These are phyloP conservation scores for Ooceraea biroi DNA, from an alignment of 1,140 invertebrate genomes.

Conservation along the genomic window DNA sequence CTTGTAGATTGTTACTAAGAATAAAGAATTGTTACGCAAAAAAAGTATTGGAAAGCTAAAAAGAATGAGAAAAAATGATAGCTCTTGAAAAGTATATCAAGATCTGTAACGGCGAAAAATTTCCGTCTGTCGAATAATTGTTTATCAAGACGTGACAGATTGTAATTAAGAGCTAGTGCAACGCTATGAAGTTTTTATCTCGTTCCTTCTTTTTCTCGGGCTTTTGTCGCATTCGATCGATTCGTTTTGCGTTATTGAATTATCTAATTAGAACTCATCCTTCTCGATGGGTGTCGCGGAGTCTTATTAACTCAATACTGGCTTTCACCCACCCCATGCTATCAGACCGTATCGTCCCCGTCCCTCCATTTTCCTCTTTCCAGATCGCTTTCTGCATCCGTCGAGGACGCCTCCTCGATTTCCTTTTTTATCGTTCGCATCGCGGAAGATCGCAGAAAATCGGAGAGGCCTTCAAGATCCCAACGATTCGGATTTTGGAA, in stretches of 20 bases:
- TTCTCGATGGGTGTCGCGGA: slow-evolving; percentile 53
- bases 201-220: not conserved
- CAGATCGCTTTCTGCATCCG: slow-evolving; percentile 53
- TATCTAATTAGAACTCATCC: slow-evolving; percentile 60
- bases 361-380: slow-evolving; percentile 34
- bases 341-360: slow-evolving; percentile 24
- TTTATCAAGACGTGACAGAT: slow-evolving; percentile 58
- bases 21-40: slow-evolving; percentile 4
- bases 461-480: slow-evolving; percentile 21
- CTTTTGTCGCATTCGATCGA: slow-evolving; percentile 43
- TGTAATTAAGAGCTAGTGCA: slow-evolving; percentile 34
- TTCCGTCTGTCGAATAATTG: slow-evolving; percentile 41
- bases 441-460: slow-evolving; percentile 23
- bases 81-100: too few relatives aligned
- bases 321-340: slow-evolving; percentile 1
- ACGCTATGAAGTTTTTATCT: not conserved
- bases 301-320: slow-evolving; percentile 59
- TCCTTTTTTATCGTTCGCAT: slow-evolving; percentile 45
- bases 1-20: not conserved
- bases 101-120: not conserved
- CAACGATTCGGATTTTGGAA: slow-evolving; percentile 31
- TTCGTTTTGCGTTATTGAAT: slow-evolving; percentile 57
- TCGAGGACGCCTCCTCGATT: slow-evolving; percentile 65
- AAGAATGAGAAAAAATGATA: not conserved
- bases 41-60: too few relatives aligned